A percentile compares a stretch with the other conserved stretches of the same genome.
phyloP scores from a whole-genome alignment of 2,113 vertebrate genomes.

The Chaetura pelagica region DNA sequence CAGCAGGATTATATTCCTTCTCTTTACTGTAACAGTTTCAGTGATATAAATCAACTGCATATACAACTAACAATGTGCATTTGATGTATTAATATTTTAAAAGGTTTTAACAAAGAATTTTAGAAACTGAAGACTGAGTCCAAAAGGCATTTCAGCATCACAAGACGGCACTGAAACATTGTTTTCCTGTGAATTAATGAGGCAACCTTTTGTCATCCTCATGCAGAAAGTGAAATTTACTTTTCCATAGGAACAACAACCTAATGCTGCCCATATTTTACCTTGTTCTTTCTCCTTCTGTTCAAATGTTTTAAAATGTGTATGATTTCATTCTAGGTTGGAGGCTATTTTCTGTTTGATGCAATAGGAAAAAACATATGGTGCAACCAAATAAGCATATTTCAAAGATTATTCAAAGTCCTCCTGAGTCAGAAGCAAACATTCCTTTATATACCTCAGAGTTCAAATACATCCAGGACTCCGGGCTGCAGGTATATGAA shows the following conservation, averaged over 20 bases:
- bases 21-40: background rate
- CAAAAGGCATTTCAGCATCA: background rate
- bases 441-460: background rate
- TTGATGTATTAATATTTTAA: background rate
- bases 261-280: background rate
- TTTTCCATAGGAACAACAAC: background rate
- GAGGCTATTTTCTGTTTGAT: background rate
- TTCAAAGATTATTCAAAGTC: background rate
- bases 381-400: background rate
- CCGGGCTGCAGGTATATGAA: background rate
- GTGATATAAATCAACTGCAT: background rate
- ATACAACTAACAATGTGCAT: background rate
- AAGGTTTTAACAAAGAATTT: background rate
- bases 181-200: background rate
- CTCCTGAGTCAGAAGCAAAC: background rate
- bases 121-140: background rate
- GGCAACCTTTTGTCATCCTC: background rate
- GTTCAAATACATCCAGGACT: background rate
- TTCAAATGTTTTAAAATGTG: background rate
- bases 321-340: background rate
- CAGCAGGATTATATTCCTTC: background rate
- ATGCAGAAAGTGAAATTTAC: background rate
- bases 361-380: background rate
- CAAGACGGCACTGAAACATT: background rate
- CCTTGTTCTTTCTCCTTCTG: background rate